Conservation (phyloP, 2,113 vertebrate genomes). For the Candoia aspera region DNA sequence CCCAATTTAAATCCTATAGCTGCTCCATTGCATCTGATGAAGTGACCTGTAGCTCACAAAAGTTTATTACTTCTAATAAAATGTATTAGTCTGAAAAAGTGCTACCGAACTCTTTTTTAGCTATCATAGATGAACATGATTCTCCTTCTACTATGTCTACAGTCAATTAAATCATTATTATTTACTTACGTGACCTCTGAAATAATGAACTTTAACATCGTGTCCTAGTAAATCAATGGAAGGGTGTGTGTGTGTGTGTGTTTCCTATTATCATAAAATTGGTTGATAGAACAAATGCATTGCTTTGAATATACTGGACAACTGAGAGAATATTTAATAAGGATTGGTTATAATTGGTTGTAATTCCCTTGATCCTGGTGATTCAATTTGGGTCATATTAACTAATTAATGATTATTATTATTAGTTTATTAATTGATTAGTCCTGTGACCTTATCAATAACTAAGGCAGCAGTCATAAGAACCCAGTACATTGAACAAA, state of each 20-base stretch:
- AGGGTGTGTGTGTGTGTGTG: not conserved
- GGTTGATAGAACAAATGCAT: not conserved
- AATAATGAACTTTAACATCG: not conserved
- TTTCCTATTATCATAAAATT: not conserved
- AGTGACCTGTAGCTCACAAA: not conserved
- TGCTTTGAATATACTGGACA: not conserved
- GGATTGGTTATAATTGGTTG: not conserved
- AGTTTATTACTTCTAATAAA: not conserved
- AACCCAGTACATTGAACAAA: too few relatives aligned
- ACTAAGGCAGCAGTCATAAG: too few relatives aligned
- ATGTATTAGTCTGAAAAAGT: not conserved
- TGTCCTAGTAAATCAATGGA: not conserved
- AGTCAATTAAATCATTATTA: not conserved
- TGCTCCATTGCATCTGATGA: not conserved
- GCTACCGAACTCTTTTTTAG: not conserved
- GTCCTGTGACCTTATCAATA: too few relatives aligned
- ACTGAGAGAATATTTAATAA: not conserved
- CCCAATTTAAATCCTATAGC: not conserved
- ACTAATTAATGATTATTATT: too few relatives aligned
- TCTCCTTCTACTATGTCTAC: not conserved
- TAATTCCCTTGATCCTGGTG: not conserved
- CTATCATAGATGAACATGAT: not conserved
- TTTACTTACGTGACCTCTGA: not conserved
- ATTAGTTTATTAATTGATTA: too few relatives aligned
- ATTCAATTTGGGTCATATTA: not conserved